These are phyloP conservation scores for Pristionchus fissidentatus DNA, from an alignment of 2,888 invertebrate genomes.

Conservation along the genomic window DNA sequence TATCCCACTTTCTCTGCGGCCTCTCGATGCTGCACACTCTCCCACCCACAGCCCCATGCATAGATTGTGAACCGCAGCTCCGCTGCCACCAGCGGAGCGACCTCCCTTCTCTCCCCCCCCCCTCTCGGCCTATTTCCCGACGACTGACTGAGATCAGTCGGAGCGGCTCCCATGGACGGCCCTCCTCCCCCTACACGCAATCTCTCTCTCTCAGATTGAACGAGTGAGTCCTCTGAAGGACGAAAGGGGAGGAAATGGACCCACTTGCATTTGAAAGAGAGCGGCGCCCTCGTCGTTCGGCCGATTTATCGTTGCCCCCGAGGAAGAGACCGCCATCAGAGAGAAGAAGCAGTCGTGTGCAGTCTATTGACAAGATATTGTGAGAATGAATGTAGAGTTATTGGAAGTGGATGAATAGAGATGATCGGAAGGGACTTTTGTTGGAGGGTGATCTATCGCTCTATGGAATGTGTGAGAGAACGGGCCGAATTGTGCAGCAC, in stretches of 20 bases:
- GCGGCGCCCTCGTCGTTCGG: too few species aligned
- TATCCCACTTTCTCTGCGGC: background rate
- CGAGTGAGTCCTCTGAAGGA: background rate
- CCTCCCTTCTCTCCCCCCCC: background rate
- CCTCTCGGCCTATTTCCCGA: background rate
- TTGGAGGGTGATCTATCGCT: constrained; percentile 8
- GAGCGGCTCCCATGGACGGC: background rate
- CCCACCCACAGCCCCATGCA: constrained; percentile 10
- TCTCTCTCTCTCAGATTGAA: constrained; percentile 39
- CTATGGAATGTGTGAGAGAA: constrained; percentile 6
- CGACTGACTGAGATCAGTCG: background rate
- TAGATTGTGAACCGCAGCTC: constrained; percentile 22
- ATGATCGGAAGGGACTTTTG: background rate
- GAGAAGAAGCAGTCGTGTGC: constrained; percentile 31
- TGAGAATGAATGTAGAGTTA: background rate
- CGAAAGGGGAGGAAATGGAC: constrained; percentile 31
- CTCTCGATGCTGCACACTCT: background rate
- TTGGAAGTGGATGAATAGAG: background rate
- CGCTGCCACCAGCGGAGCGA: background rate
- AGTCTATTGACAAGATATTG: constrained; percentile 9
- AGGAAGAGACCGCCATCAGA: background rate
- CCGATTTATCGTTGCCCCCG: background rate
- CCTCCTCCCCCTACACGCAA: constrained; percentile 42
- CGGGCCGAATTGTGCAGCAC: background rate
- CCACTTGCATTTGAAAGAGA: background rate